phyloP scores from a whole-genome alignment of 2,888 invertebrate species.

The Microplitis manilae region DNA sequence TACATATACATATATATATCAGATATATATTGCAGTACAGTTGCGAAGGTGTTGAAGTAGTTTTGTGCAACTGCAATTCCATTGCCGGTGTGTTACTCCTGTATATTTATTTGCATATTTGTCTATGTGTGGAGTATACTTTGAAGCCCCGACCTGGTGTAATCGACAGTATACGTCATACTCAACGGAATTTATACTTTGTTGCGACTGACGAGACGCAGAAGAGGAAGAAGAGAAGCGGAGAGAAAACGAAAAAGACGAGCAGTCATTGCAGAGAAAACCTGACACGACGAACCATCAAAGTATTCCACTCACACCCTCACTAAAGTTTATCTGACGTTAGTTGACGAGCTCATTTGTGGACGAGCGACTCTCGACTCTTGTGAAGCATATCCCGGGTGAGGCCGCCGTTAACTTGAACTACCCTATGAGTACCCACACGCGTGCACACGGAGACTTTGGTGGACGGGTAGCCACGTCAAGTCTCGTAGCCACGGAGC shows the following conservation, averaged over 20 bases:
- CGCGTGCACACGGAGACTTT: conserved; percentile 43
- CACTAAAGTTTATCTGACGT: background rate
- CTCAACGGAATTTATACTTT: background rate
- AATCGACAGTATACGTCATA: conserved; percentile 7
- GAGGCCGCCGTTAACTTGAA: conserved; percentile 35
- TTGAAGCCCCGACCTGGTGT: background rate
- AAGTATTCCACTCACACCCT: conserved; percentile 7
- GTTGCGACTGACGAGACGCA: background rate
- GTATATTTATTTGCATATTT: no score
- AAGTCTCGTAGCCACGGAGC: conserved; percentile 50
- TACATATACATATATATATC: no score
- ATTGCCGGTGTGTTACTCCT: no score
- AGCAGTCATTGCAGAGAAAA: background rate
- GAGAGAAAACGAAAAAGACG: background rate
- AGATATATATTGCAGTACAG: no score
- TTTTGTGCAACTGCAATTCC: background rate
- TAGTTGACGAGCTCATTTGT: conserved; percentile 23
- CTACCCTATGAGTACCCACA: conserved; percentile 39
- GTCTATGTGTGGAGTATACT: background rate
- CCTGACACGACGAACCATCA: background rate
- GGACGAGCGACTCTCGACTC: conserved; percentile 31
- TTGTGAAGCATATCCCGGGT: conserved; percentile 38
- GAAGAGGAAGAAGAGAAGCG: background rate
- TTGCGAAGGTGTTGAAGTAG: conserved; percentile 49
- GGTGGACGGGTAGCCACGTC: conserved; percentile 53